phyloP scores from a whole-genome alignment of 2,113 vertebrate species.

The Dromiciops gliroides region DNA sequence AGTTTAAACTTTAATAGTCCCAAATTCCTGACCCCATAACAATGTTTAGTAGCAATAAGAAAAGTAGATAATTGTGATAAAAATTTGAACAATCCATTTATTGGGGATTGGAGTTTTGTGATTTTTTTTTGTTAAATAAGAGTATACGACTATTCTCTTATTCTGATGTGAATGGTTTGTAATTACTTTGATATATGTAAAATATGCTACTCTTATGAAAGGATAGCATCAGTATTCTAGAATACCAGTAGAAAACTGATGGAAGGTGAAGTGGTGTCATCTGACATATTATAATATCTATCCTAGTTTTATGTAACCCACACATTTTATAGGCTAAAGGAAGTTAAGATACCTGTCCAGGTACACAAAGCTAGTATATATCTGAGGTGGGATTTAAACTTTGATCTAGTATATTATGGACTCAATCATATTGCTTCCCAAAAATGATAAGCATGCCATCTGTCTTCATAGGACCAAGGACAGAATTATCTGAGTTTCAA shows the following conservation, averaged over 20 bases:
- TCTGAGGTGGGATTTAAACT: neutral
- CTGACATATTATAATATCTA: neutral
- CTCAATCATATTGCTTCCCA: neutral
- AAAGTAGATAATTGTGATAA: slow-evolving; percentile 1
- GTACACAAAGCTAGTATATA: neutral
- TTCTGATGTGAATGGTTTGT: neutral
- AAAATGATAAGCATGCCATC: neutral
- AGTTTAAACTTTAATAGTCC: too few species aligned
- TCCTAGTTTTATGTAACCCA: neutral
- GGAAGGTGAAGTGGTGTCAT: neutral
- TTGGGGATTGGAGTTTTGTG: neutral
- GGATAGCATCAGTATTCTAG: neutral
- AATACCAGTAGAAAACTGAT: neutral
- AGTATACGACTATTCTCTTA: neutral
- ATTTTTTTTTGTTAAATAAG: neutral
- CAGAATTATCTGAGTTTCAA: too few species aligned
- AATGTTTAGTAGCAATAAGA: too few species aligned
- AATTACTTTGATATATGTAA: neutral
- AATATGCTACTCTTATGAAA: neutral
- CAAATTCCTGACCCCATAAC: too few species aligned
- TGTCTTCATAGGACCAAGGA: too few species aligned
- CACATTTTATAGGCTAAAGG: neutral
- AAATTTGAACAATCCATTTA: neutral
- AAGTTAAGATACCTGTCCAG: neutral
- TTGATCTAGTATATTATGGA: neutral